phyloP scores from a whole-genome alignment of 2,888 invertebrate genomes.

The Mactromeris polynyma region DNA sequence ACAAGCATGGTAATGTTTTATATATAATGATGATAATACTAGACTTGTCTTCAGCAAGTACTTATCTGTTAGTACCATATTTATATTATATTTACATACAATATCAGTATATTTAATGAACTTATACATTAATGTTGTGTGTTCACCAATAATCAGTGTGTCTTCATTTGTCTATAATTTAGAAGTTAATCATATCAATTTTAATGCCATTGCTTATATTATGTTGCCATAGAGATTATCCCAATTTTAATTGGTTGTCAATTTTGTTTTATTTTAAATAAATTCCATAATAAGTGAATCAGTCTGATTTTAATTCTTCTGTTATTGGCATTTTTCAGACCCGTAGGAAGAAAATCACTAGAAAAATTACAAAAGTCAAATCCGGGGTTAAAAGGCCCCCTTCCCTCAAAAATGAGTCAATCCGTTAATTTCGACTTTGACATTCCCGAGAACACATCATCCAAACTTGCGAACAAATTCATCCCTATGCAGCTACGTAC shows the following conservation, averaged over 20 bases:
- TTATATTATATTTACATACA: too few species aligned
- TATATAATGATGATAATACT: too few species aligned
- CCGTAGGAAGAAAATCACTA: slow-evolving; percentile 60
- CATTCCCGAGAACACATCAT: slow-evolving; percentile 68
- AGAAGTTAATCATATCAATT: not conserved
- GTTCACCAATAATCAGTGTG: not conserved
- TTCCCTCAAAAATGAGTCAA: slow-evolving; percentile 62
- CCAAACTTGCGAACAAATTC: slow-evolving; percentile 81
- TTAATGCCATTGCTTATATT: not conserved
- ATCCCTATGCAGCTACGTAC: slow-evolving; percentile 85
- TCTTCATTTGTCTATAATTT: not conserved
- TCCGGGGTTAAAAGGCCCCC: slow-evolving; percentile 36
- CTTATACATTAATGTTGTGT: not conserved
- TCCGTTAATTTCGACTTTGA: slow-evolving; percentile 69
- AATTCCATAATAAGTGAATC: not conserved
- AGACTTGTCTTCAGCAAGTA: too few species aligned
- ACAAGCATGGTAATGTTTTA: too few species aligned
- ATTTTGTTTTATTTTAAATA: not conserved
- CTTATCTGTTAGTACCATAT: too few species aligned
- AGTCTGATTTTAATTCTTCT: not conserved
- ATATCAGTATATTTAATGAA: not conserved
- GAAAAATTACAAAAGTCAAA: slow-evolving; percentile 64
- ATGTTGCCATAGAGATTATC: not conserved
- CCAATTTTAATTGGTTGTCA: not conserved
- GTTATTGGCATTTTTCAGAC: slow-evolving; percentile 34